Base-by-base conservation (phyloP, 1,140 invertebrate genomes). In the Sarcophaga peregrina region DNA sequence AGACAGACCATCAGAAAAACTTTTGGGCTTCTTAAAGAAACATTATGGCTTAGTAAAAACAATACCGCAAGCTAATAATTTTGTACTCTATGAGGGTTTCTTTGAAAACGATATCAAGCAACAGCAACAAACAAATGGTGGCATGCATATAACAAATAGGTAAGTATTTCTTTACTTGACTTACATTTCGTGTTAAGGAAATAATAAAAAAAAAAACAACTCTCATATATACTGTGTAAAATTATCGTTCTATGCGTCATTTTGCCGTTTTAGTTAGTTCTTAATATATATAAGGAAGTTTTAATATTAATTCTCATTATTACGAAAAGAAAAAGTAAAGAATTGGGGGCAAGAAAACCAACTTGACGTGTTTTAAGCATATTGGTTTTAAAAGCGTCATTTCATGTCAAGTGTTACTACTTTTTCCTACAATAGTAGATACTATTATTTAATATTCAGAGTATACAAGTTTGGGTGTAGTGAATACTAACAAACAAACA, bases 1-100 rank as follows among this genome's bases (percentile, higher is more conserved):
- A 84, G 97, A 98, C 90, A 93, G 96, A 81, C 97, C 97, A 0
- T 98, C 97, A 0, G 93, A 94, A 47, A 98, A 98, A 89, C 95
- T 98, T 85, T 91, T 97, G 58, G 93, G 92, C 20, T 98, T 98
- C 90, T 91, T 98, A 0, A 91, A 92, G 11, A 97, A 97, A 90
- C 95, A 98, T 90, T 98, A 97, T 87, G 92, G 88, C 5, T 91
- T 97, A 8, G 90, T 91, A 46, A 92, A 92, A 76, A 93, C 94
- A 20, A 94, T 97, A 85, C 94, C 94, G 10, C 96, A 97, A 89
- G 94, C 95, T 82, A 97, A 97, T 88, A 97, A 97, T 90, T 98
- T 96, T 92, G 96, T 97, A 4, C 93, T 97, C 45, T 98, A 94
- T 90, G 93, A 94, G 85, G 95, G 95, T 84, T 98, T 97, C 90